Base-by-base conservation (phyloP, 2,113 vertebrate genomes). In the Neolamprologus kungweensis region DNA sequence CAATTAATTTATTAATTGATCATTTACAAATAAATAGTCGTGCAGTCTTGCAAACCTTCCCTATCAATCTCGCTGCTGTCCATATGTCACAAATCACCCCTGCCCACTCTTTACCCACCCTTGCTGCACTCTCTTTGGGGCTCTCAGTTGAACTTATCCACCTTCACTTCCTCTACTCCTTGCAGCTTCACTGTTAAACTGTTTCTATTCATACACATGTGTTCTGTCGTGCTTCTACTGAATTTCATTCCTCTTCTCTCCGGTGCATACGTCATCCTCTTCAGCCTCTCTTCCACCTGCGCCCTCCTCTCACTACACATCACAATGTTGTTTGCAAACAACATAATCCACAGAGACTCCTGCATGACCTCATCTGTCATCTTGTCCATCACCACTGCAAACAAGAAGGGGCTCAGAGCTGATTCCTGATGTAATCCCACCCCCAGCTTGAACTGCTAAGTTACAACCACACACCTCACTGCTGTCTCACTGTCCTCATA, bases 311-410 rank as follows among this genome's bases (percentile, higher is more conserved):
- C 55, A 57, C 55, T 57, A 57, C 55, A 14, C 23, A 0, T 57
- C 3, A 57, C 2, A 57, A 57, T 57, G 55, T 0, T 57, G 0
- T 57, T 0, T 57, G 55, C 13, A 57, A 57, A 28, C 55, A 16
- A 0, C 13, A 28, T 28, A 57, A 57, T 57, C 54, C 23, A 28
- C 54, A 57, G 54, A 57, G 23, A 57, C 0, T 57, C 54, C 7
- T 0, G 54, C 23, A 2, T 16, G 23, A 57, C 54, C 54, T 57
- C 54, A 57, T 57, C 54, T 57, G 54, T 0, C 54, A 28, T 57
- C 23, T 28, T 0, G 23, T 28, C 7, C 12, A 57, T 0, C 54
- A 28, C 54, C 0, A 26, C 23, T 57, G 12, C 55, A 58, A 58
- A 58, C 55, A 58, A 28, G 55, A 57, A 57, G 7, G 55, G 55